Evolutionary conservation across 2,113 vertebrate genomes (phyloP).

Genomic region (Caracal caracal): DNA sequence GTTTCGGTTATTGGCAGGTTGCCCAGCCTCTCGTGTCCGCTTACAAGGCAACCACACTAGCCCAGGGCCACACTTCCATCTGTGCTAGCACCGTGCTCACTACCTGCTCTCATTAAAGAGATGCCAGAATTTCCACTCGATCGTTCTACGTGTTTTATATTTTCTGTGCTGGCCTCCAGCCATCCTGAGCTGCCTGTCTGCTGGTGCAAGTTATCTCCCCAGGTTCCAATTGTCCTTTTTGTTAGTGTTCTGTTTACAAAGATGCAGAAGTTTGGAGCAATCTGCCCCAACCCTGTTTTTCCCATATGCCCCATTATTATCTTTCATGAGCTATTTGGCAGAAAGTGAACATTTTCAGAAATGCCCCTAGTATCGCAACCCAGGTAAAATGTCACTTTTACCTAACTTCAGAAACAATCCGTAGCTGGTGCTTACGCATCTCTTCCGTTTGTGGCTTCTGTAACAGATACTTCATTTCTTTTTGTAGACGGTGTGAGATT

Average conservation of each 20-base stretch:
- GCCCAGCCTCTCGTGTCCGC: background rate
- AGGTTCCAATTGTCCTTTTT: background rate
- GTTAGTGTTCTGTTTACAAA: slow-evolving; percentile 24
- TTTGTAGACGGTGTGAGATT: slow-evolving; percentile 75
- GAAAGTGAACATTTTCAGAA: slow-evolving; percentile 45
- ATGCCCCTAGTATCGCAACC: background rate
- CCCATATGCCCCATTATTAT: slow-evolving; percentile 1
- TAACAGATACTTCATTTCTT: slow-evolving; percentile 79
- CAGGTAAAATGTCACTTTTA: slow-evolving; percentile 54
- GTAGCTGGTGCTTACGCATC: slow-evolving; percentile 66
- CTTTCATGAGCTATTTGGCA: slow-evolving; percentile 26
- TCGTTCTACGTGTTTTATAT: background rate
- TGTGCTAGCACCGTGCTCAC: background rate
- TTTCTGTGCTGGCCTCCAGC: background rate
- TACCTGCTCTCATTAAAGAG: background rate
- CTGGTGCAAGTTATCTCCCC: slow-evolving; percentile 16
- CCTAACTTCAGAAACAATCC: slow-evolving; percentile 79
- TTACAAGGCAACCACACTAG: background rate
- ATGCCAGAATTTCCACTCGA: background rate
- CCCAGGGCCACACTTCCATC: background rate
- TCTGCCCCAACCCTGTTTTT: background rate
- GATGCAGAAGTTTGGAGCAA: slow-evolving; percentile 26
- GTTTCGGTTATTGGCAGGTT: background rate
- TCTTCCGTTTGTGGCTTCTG: slow-evolving; percentile 76
- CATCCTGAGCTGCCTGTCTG: background rate